Base-by-base conservation (phyloP, 2,113 vertebrate genomes). In the Oncorhynchus tshawytscha region DNA sequence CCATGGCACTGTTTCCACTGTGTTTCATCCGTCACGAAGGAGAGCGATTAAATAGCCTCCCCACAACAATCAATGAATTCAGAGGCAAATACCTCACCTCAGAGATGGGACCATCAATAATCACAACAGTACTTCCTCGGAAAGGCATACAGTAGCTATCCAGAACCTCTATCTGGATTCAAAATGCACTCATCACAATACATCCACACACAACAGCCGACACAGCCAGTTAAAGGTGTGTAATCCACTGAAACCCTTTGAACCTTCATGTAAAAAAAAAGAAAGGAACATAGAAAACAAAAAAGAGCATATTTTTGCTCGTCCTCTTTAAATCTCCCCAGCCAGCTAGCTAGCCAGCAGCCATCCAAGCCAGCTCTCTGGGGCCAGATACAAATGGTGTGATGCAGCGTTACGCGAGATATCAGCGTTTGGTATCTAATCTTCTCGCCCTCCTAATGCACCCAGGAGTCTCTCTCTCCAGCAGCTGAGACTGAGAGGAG, bases 341-440 rank as follows among this genome's bases (percentile, higher is more conserved):
- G 76, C 39, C 70, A 70, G 39, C 18, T 84, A 76, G 85, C 74
- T 77, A 65, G 67, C 75, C 81, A 78, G 78, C 34, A 13, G 78
- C 83, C 82, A 72, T 75, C 39, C 70, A 70, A 70, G 81, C 77
- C 78, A 77, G 86, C 15, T 16, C 16, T 54, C 15, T 54, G 49
- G 12, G 49, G 49, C 15, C 49, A 54, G 13, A 54, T 54, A 54
- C 51, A 54, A 81, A 70, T 64, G 54, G 31, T 48, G 67, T 24
- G 22, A 73, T 72, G 69, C 78, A 70, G 51, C 16, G 81, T 74
- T 78, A 81, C 34, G 57, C 57, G 39, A 78, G 75, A 78, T 88
- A 91, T 91, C 90, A 82, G 83, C 85, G 72, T 74, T 78, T 82
- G 71, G 39, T 45, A 45, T 89, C 51, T 90, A 85, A 90, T 89